Conservation (phyloP, 1,140 invertebrate genomes). For the Acromyrmex heyeri region DNA sequence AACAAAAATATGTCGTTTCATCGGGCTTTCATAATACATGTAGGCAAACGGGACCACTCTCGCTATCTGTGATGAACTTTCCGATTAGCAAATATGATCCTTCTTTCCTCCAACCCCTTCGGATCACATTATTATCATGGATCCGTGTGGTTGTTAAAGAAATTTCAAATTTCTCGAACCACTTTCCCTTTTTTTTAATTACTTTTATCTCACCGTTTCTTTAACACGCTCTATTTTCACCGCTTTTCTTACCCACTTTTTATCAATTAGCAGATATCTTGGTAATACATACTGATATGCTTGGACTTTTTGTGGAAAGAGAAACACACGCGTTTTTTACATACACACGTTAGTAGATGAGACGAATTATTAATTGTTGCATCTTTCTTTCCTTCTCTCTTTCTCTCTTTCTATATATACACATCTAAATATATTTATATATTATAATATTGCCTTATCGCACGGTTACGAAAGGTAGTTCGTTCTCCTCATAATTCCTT, state of each 20-base stretch:
- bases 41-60: constrained; percentile 61
- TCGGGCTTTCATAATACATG: neutral
- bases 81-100: constrained; percentile 77
- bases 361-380: constrained; percentile 71
- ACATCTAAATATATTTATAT: constrained; percentile 35
- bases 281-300: constrained; percentile 78
- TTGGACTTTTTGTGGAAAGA: constrained; percentile 74
- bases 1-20: neutral
- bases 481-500: constrained; percentile 17
- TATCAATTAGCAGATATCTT: constrained; percentile 78
- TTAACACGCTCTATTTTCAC: constrained; percentile 79
- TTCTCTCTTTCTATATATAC: constrained; percentile 45
- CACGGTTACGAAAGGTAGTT: constrained; percentile 66
- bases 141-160: constrained; percentile 81
- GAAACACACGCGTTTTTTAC: constrained; percentile 70
- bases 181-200: constrained; percentile 43
- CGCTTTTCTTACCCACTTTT: constrained; percentile 83
- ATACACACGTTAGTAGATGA: constrained; percentile 72
- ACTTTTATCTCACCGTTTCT: constrained; percentile 65
- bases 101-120: constrained; percentile 45
- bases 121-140: constrained; percentile 47
- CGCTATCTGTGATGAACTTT: constrained; percentile 76
- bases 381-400: constrained; percentile 65
- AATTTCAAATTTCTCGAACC: constrained; percentile 71
- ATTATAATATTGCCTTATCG: constrained; percentile 59